Evolutionary conservation across 1,140 invertebrate species (phyloP).

Genomic region (Nephila pilipes): DNA sequence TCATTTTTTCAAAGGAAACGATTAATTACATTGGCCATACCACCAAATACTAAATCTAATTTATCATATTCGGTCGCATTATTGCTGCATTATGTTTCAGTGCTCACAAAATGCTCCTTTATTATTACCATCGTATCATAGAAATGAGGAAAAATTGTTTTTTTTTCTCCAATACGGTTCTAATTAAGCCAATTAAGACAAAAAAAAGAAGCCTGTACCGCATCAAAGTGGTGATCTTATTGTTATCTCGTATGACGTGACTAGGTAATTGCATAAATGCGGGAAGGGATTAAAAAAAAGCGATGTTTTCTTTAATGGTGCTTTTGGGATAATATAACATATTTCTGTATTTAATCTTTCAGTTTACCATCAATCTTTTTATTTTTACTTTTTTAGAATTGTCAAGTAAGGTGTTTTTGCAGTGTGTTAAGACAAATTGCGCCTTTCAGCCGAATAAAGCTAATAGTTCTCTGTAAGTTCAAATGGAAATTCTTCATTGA

Average conservation of each 20-base stretch:
- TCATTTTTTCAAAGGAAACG: not conserved
- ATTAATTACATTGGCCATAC: not conserved
- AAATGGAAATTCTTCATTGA: not conserved
- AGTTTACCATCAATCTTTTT: slow-evolving; percentile 18
- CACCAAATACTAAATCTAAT: not conserved
- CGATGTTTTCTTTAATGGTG: slow-evolving; percentile 26
- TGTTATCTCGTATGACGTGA: slow-evolving; percentile 37
- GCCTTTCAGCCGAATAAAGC: not conserved
- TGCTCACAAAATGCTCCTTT: not conserved
- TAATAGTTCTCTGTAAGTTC: not conserved
- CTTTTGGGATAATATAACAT: slow-evolving; percentile 1
- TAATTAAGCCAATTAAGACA: slow-evolving; percentile 41
- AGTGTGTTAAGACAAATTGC: not conserved
- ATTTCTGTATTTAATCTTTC: slow-evolving; percentile 16
- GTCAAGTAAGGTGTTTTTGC: not conserved
- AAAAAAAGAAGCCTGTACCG: not conserved
- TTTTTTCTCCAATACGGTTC: slow-evolving; percentile 9
- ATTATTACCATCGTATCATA: not conserved
- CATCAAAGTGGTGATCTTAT: slow-evolving; percentile 48
- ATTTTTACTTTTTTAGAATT: not conserved
- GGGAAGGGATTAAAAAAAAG: not conserved
- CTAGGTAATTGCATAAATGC: slow-evolving; percentile 34
- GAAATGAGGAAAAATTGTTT: not conserved
- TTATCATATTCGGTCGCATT: slow-evolving; percentile 7
- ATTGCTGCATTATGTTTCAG: slow-evolving; percentile 12